Evolutionary conservation across 2,113 vertebrate genomes (phyloP).

Genomic region (Heteronetta atricapilla): DNA sequence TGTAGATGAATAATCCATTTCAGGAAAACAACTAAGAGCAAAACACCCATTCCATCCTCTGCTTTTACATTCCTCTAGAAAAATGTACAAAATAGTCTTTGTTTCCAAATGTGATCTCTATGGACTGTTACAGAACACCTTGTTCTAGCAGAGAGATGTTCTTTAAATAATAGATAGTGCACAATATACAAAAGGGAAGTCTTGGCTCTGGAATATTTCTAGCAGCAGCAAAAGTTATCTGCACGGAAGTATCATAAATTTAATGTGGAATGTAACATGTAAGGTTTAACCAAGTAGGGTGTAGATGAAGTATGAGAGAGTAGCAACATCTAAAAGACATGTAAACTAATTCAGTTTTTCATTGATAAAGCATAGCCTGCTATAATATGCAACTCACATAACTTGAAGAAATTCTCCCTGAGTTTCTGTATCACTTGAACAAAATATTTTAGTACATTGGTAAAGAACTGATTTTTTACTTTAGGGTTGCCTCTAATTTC

Average conservation of each 20-base stretch:
- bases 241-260: not conserved
- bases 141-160: not conserved
- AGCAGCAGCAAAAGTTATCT: not conserved
- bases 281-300: not conserved
- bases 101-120: not conserved
- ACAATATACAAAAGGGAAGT: not conserved
- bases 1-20: not conserved
- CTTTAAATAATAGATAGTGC: not conserved
- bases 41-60: not conserved
- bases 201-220: not conserved
- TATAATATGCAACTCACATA: not conserved
- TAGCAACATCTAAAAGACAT: not conserved
- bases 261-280: not conserved
- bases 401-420: not conserved
- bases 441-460: not conserved
- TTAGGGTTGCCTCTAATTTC: not conserved
- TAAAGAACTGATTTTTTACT: not conserved
- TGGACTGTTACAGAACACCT: not conserved
- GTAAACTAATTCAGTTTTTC: not conserved
- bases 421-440: not conserved
- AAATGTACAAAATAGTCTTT: not conserved
- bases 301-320: not conserved
- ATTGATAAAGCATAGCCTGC: not conserved
- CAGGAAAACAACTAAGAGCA: not conserved
- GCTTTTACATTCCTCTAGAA: not conserved